These are phyloP conservation scores for Canis aureus DNA, from an alignment of 2,113 vertebrate species.

Conservation along the genomic window DNA sequence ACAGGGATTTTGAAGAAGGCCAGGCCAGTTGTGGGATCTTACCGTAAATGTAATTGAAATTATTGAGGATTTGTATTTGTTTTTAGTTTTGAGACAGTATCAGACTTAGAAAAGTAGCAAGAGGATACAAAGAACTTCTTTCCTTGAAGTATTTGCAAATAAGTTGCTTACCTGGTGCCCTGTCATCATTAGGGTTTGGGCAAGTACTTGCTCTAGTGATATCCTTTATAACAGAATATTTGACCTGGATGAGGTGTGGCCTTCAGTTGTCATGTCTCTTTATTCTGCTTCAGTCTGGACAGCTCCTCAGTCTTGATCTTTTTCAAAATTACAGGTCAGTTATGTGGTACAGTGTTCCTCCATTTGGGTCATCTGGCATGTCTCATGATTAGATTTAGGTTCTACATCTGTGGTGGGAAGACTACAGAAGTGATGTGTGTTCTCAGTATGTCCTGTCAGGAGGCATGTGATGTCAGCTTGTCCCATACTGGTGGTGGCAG, in stretches of 20 bases:
- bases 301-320: neutral
- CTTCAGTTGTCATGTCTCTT: neutral
- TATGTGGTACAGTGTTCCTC: neutral
- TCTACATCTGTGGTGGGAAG: neutral
- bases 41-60: neutral
- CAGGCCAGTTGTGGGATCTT: neutral
- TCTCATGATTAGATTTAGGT: neutral
- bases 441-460: neutral
- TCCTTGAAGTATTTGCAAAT: neutral
- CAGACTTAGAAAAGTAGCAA: neutral
- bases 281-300: neutral
- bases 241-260: neutral
- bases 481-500: neutral
- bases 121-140: neutral
- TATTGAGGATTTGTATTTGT: neutral
- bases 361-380: neutral
- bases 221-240: neutral
- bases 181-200: neutral
- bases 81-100: neutral
- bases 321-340: neutral
- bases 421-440: neutral
- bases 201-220: neutral
- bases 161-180: neutral
- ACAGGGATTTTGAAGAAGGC: neutral
- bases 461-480: neutral